Evolutionary conservation across 2,888 invertebrate species (phyloP), one percentile per base, ranked within the genome.

Genomic region (Horisme vitalbata): DNA sequence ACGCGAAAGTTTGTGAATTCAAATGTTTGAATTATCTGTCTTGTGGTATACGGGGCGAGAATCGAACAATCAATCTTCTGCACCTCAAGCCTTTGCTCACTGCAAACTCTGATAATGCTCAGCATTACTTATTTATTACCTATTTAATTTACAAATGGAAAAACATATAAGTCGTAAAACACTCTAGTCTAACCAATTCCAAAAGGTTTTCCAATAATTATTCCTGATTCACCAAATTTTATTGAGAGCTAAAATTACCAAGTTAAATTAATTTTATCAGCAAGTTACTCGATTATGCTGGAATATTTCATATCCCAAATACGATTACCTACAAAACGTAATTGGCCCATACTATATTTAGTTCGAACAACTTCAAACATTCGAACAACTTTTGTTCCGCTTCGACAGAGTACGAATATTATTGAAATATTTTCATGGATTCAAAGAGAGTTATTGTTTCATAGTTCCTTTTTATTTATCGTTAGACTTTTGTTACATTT

Each of bases 401-500:
- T 24, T 37, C 39, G 37, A 44, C 45, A 44, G 49, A 56, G 48
- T 56, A 53, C 12, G 26, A 41, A 48, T 48, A 51, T 56, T 56
- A 52, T 53, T 51, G 39, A 46, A 48, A 49, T 57, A 48, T 51
- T 49, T 56, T 57, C 44, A 47, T 45, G 49, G 49, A 44, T 53
- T 54, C 14, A 38, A 45, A 45, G 41, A 24, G 44, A 37, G 46
- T 47, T 38, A 38, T 30, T 30, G 38, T 38, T 38, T 48, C 45
- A 46, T 41, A 33, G 48, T 26, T 38, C 31, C 24, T 32, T 23
- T 39, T 11, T 32, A 31, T 24, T 32, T 33, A 11, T 21, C 12
- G 18, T 11, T 20, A 7, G 21, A 8, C 10, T 21, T 39, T 30
- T 5, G 26, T 11, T 26, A 11, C 5, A 1, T 2, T 6, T 11